Percentiles rank a stretch among this genome's conserved stretches.
Evolutionary conservation across 2,797 vertebrate species (phyloP).

Genomic region (Periophthalmus magnuspinnatus): DNA sequence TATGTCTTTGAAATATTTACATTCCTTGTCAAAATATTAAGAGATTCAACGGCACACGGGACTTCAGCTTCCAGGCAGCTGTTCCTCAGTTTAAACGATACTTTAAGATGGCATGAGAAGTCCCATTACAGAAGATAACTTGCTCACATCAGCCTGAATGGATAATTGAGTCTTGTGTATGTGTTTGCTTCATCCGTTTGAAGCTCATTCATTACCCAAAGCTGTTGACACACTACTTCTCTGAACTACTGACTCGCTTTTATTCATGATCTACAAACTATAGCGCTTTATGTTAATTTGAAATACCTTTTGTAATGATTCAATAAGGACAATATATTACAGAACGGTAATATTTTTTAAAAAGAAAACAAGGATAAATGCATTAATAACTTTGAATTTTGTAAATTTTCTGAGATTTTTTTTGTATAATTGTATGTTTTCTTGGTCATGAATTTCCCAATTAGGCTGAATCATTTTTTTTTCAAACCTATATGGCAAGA

Average conservation of each 20-base stretch:
- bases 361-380: background rate
- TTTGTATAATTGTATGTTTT: background rate
- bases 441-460: too few species aligned
- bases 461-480: background rate
- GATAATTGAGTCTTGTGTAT: background rate
- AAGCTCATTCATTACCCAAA: background rate
- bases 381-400: background rate
- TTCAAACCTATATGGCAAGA: background rate
- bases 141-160: background rate
- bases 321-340: background rate
- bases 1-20: conserved; percentile 11
- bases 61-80: conserved; percentile 2
- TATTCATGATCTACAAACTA: background rate
- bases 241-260: background rate
- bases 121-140: background rate
- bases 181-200: background rate
- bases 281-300: background rate
- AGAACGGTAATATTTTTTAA: background rate
- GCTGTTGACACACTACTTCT: background rate
- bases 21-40: conserved; percentile 9
- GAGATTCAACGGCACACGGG: background rate
- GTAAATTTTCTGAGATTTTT: background rate
- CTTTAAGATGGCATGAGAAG: background rate
- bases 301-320: background rate
- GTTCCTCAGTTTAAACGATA: conserved; percentile 1